These are phyloP conservation scores for Tetheella fluctuosa DNA, from an alignment of 2,888 invertebrate genomes.

Conservation along the genomic window DNA sequence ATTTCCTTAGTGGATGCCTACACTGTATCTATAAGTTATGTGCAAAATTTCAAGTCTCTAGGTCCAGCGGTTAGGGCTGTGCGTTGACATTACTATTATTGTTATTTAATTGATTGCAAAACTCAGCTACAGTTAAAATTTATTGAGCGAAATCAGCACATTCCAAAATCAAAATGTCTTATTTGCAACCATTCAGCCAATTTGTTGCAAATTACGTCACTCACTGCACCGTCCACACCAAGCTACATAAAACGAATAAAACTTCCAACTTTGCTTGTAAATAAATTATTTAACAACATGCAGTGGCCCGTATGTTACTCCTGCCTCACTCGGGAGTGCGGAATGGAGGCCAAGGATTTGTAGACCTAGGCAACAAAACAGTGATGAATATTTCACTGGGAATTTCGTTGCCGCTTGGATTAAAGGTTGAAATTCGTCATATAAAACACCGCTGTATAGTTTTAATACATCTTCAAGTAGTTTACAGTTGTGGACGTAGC, in stretches of 20 bases:
- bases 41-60: no score
- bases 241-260: conserved; percentile 51
- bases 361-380: conserved; percentile 39
- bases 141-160: neutral
- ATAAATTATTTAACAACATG: conserved; percentile 59
- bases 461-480: conserved; percentile 9
- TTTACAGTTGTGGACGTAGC: neutral
- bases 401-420: conserved; percentile 20
- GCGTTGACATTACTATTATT: no score
- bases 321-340: conserved; percentile 24
- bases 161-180: neutral
- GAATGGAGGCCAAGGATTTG: conserved; percentile 55
- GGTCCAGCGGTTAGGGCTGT: no score
- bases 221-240: conserved; percentile 23
- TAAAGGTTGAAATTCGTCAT: conserved; percentile 19
- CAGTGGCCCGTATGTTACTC: conserved; percentile 40
- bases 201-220: conserved; percentile 15
- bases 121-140: no score
- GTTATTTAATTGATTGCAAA: neutral
- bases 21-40: no score
- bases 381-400: conserved; percentile 27
- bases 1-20: no score
- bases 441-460: conserved; percentile 14
- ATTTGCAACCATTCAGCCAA: neutral
- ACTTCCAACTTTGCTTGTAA: conserved; percentile 43